Conservation (phyloP, 2,888 invertebrate genomes). For the Taphrorychus bicolor region DNA sequence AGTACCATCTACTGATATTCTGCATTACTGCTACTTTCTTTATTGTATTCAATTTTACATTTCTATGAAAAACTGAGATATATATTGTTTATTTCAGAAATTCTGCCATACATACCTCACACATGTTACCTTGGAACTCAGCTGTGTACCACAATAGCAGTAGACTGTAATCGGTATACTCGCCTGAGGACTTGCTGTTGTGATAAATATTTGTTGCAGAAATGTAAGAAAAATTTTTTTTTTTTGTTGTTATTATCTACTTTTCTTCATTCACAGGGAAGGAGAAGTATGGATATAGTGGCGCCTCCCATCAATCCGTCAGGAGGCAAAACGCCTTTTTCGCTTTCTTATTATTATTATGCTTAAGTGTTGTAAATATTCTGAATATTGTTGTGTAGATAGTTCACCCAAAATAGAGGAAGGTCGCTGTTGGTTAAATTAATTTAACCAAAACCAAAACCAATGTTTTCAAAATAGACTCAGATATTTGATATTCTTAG, state of each 20-base stretch:
- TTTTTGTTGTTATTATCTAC: neutral
- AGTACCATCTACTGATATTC: no score
- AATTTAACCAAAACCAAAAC: neutral
- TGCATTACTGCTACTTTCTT: no score
- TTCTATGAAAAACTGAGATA: no score
- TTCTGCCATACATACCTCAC: constrained; percentile 73
- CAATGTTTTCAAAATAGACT: no score
- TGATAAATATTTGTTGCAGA: constrained; percentile 64
- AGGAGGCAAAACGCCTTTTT: constrained; percentile 6
- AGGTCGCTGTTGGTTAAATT: neutral
- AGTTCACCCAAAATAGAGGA: neutral
- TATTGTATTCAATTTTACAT: no score
- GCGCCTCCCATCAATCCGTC: neutral
- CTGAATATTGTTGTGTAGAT: constrained; percentile 5
- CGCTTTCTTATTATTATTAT: constrained; percentile 10
- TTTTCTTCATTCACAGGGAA: constrained; percentile 45
- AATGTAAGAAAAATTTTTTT: constrained; percentile 62
- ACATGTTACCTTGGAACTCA: constrained; percentile 70
- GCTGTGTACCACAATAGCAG: constrained; percentile 67
- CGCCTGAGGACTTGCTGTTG: constrained; percentile 73
- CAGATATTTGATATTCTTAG: no score
- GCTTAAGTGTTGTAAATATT: neutral
- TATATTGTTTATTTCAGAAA: constrained; percentile 69
- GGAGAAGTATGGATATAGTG: constrained; percentile 43
- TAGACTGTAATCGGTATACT: constrained; percentile 69